Evolutionary conservation across 2,888 invertebrate genomes (phyloP), one percentile per base, ranked within the genome.

Genomic region (Orthosia gracilis): DNA sequence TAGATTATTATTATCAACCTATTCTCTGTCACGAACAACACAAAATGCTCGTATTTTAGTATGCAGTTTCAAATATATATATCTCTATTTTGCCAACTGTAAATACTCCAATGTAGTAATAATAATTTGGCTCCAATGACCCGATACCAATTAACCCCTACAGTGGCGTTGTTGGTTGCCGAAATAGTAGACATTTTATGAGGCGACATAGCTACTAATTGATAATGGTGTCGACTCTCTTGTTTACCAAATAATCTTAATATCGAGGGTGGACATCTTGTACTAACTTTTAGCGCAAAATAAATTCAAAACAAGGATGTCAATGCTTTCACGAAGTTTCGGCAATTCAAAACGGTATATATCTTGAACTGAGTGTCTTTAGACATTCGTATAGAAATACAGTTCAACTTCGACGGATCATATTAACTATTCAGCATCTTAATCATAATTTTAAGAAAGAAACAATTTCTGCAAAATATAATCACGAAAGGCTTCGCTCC

Each of bases 1-100:
- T 62, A 50, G 58, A 63, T 76, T 69, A 66, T 66, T 76, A 80
- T 76, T 76, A 69, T 76, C 54, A 72, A 55, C 58, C 69, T 63
- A 67, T 73, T 40, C 55, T 55, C 26, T 80, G 69, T 69, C 72
- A 79, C 67, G 70, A 70, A 67, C 69, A 59, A 58, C n/a, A 31
- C 3, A 13, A 66, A 62, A 57, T n/a, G 52, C 4, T 18, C n/a
- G 4, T 65, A 71, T 59, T 66, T 69, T 2, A 23, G 21, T 45
- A 18, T 13, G 66, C 18, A 69, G n/a, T 50, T 45, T 3, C 13
- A 57, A 62, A 74, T 31, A 49, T n/a, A 54, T 50, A 45, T 21
- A 9, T 40, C 4, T 64, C 0, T 67, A 59, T 69, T 68, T 64
- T 40, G 47, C 11, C 58, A 67, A 59, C 12, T 65, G 55, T 40